These are phyloP conservation scores for Vidua macroura DNA, from an alignment of 2,113 vertebrate species.

Conservation along the genomic window DNA sequence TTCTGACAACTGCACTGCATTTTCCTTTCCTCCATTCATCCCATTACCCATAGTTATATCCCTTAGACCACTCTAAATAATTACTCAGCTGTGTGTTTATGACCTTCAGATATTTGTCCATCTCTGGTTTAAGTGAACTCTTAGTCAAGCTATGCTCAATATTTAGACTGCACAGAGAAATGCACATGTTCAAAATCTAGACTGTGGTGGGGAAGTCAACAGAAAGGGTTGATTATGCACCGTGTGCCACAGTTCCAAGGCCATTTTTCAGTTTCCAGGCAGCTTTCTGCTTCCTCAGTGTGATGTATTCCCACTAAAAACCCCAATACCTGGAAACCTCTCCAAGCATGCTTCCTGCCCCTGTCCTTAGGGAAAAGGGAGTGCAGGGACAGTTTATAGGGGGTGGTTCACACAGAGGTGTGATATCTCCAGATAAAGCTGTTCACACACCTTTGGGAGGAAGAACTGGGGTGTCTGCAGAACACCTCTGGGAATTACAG, in stretches of 20 bases:
- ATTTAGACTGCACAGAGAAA: neutral
- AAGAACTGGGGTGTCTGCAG: neutral
- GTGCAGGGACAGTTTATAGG: neutral
- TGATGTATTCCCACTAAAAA: neutral
- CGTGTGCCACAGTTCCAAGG: neutral
- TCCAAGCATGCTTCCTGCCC: neutral
- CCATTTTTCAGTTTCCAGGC: neutral
- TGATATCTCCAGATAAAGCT: neutral
- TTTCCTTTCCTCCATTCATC: conserved; percentile 34
- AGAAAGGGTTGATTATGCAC: neutral
- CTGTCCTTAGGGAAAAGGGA: neutral
- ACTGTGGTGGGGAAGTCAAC: neutral
- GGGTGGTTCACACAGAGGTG: neutral
- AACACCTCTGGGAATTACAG: neutral
- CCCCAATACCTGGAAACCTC: neutral
- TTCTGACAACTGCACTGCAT: neutral
- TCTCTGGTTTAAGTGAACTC: neutral
- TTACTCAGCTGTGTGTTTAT: conserved; percentile 4
- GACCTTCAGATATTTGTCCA: conserved; percentile 55
- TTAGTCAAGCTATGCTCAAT: neutral
- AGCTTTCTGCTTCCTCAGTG: neutral
- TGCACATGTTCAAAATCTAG: neutral
- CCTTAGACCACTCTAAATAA: conserved; percentile 58
- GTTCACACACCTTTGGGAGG: neutral
- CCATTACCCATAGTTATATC: conserved; percentile 15